Evolutionary conservation across 2,797 vertebrate genomes (phyloP).

Genomic region (Sciurus vulgaris): DNA sequence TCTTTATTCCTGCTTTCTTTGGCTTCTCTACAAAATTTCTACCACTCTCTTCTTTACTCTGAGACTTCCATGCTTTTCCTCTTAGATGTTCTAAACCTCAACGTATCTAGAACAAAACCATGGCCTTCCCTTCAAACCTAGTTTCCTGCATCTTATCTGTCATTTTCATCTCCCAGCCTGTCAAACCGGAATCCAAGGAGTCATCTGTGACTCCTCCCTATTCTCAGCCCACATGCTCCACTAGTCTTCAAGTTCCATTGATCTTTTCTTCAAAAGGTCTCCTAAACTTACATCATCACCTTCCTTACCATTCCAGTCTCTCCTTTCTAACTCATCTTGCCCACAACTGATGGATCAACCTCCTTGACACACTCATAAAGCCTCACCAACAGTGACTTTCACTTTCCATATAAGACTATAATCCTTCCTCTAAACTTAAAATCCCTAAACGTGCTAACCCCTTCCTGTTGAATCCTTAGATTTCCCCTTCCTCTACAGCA

Average conservation of each 20-base stretch:
- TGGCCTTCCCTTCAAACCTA: background rate
- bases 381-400: background rate
- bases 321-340: background rate
- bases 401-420: background rate
- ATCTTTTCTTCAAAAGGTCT: background rate
- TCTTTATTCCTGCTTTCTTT: conserved; percentile 16
- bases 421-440: background rate
- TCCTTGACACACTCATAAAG: background rate
- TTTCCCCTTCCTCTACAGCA: background rate
- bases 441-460: background rate
- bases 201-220: background rate
- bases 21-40: background rate
- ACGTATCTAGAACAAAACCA: background rate
- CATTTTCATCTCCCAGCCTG: background rate
- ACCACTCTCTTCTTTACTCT: background rate
- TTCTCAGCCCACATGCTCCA: background rate
- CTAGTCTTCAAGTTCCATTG: background rate
- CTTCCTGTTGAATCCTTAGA: background rate
- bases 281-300: background rate
- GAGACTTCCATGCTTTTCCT: background rate
- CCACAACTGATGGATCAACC: background rate
- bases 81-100: background rate
- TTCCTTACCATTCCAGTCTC: background rate
- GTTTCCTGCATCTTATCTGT: background rate
- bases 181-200: background rate